A percentile compares a stretch with the other conserved stretches of the same genome.
Conservation (phyloP, 2,888 invertebrate species). For the Cheilosia vulpina region DNA sequence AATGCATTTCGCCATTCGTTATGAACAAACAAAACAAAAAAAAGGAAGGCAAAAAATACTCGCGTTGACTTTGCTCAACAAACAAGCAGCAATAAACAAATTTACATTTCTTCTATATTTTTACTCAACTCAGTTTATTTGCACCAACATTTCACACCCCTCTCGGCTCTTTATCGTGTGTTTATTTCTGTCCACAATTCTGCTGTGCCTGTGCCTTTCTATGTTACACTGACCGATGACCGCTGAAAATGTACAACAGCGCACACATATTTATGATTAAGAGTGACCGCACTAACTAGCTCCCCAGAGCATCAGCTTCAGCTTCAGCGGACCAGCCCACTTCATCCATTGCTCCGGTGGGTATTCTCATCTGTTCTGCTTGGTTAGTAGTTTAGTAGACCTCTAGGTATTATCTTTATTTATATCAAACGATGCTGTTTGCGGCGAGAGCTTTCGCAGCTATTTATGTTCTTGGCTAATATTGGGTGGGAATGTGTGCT, state of each 20-base stretch:
- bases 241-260: constrained; percentile 24
- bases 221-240: constrained; percentile 67
- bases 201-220: neutral
- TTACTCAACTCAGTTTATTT: constrained; percentile 41
- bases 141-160: neutral
- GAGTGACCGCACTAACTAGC: constrained; percentile 24
- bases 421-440: constrained; percentile 33
- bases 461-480: constrained; percentile 25
- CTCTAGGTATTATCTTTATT: constrained; percentile 41
- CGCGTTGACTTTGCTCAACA: constrained; percentile 39
- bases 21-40: constrained; percentile 26
- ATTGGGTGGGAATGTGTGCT: constrained; percentile 10
- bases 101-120: constrained; percentile 51
- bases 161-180: neutral
- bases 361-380: constrained; percentile 34
- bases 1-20: constrained; percentile 49
- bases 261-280: constrained; percentile 47
- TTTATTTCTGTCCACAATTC: constrained; percentile 8
- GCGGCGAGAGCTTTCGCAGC: constrained; percentile 31
- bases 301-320: neutral
- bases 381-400: constrained; percentile 12
- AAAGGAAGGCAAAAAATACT: constrained; percentile 9
- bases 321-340: neutral
- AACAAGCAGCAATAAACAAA: constrained; percentile 59
- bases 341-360: neutral